phyloP scores from a whole-genome alignment of 1,140 invertebrate species.

The Cotesia chilonis region DNA sequence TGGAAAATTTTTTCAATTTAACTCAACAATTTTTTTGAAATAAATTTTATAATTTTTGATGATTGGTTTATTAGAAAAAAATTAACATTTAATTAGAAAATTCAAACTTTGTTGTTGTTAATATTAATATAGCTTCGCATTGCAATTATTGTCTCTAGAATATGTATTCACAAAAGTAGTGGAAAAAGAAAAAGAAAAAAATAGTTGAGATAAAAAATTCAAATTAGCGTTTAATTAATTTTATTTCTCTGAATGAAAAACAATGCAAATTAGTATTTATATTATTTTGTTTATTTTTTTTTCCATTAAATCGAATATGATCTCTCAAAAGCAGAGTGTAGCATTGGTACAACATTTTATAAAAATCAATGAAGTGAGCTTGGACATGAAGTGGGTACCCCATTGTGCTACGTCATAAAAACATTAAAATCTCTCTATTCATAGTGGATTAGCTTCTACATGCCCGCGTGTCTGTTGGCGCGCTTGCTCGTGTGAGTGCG shows the following conservation, averaged over 20 bases:
- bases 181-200: no score
- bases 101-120: no score
- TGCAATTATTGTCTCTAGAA: no score
- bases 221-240: no score
- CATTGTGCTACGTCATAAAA: slow-evolving; percentile 64
- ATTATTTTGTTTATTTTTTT: background rate
- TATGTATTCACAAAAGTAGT: no score
- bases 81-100: no score
- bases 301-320: slow-evolving; percentile 19
- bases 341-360: slow-evolving; percentile 53
- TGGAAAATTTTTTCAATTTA: no score
- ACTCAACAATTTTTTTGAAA: no score
- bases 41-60: no score
- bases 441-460: slow-evolving; percentile 57
- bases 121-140: no score
- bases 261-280: background rate
- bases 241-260: background rate
- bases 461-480: slow-evolving; percentile 19
- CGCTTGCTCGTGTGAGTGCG: slow-evolving; percentile 41
- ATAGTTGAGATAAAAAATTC: no score
- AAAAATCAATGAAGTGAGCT: slow-evolving; percentile 49
- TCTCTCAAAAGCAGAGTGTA: slow-evolving; percentile 15
- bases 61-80: no score
- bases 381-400: slow-evolving; percentile 61
- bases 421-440: slow-evolving; percentile 67